Evolutionary conservation across 2,888 invertebrate genomes (phyloP).

Genomic region (Aromia moschata): DNA sequence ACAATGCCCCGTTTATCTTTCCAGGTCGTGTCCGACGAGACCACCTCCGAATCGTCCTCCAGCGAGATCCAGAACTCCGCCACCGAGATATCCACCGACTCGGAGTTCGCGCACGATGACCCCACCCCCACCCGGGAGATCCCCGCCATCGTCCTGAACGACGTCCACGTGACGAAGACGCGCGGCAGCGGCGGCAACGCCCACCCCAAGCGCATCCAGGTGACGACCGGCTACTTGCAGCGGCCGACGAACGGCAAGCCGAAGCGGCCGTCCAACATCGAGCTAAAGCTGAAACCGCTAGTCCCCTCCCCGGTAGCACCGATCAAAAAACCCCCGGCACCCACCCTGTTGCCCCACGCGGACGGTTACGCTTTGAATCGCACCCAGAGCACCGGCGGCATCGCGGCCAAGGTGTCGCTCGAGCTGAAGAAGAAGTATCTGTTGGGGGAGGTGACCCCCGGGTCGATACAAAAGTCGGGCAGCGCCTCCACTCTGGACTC

Average conservation of each 20-base stretch:
- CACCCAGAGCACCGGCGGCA: slow-evolving; percentile 86
- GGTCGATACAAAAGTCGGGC: slow-evolving; percentile 81
- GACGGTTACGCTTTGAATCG: slow-evolving; percentile 83
- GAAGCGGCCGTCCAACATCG: slow-evolving; percentile 51
- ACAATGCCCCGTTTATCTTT: slow-evolving; percentile 36
- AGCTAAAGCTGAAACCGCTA: slow-evolving; percentile 62
- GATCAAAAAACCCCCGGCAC: slow-evolving; percentile 52
- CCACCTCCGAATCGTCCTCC: slow-evolving; percentile 72
- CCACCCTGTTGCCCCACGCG: slow-evolving; percentile 60
- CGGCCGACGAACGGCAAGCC: slow-evolving; percentile 60
- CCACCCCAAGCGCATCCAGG: slow-evolving; percentile 70
- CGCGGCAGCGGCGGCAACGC: slow-evolving; percentile 57
- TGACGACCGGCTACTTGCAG: slow-evolving; percentile 65
- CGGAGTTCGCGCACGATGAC: slow-evolving; percentile 88
- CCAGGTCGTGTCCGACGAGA: slow-evolving; percentile 74
- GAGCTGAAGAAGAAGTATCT: slow-evolving; percentile 88
- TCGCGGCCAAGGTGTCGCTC: slow-evolving; percentile 86
- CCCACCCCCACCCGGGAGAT: slow-evolving; percentile 75
- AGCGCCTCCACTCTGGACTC: slow-evolving; percentile 86
- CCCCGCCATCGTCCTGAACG: slow-evolving; percentile 80
- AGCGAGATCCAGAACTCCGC: slow-evolving; percentile 84
- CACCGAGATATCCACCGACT: slow-evolving; percentile 92
- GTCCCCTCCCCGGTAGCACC: slow-evolving; percentile 53
- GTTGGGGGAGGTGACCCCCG: slow-evolving; percentile 75
- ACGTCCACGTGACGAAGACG: slow-evolving; percentile 68